These are phyloP conservation scores for Phasianus colchicus DNA, from an alignment of 2,113 vertebrate species.

Conservation along the genomic window DNA sequence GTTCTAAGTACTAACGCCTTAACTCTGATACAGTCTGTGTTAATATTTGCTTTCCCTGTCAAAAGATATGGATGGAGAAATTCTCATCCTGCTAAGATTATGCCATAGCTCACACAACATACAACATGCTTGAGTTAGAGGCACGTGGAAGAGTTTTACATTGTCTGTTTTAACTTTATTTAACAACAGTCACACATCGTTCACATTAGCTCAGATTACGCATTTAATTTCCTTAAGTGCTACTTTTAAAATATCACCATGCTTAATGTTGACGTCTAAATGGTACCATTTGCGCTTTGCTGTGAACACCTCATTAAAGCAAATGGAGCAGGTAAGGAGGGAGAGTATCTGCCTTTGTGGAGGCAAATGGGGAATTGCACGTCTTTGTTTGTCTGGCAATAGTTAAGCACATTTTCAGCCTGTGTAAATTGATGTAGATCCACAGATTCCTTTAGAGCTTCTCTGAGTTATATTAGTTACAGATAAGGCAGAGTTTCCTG, in stretches of 20 bases:
- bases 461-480: background rate
- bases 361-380: conserved; percentile 24
- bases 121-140: background rate
- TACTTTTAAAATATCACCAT: conserved; percentile 41
- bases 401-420: conserved; percentile 28
- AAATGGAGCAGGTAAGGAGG: conserved; percentile 70
- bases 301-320: conserved; percentile 68
- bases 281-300: conserved; percentile 42
- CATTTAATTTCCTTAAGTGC: conserved; percentile 71
- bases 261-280: conserved; percentile 58
- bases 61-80: background rate
- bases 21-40: background rate
- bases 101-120: background rate
- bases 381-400: conserved; percentile 38
- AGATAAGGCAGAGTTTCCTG: background rate
- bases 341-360: conserved; percentile 54
- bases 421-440: background rate
- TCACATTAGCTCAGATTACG: conserved; percentile 56
- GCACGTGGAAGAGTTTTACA: conserved; percentile 44
- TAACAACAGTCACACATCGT: conserved; percentile 56
- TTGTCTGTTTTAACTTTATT: conserved; percentile 65
- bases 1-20: background rate
- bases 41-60: background rate
- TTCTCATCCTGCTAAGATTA: background rate
- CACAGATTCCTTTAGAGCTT: conserved; percentile 19